Percentiles rank a stretch among this genome's conserved stretches.
phyloP scores from a whole-genome alignment of 2,888 invertebrate genomes.

The Tipula unca region DNA sequence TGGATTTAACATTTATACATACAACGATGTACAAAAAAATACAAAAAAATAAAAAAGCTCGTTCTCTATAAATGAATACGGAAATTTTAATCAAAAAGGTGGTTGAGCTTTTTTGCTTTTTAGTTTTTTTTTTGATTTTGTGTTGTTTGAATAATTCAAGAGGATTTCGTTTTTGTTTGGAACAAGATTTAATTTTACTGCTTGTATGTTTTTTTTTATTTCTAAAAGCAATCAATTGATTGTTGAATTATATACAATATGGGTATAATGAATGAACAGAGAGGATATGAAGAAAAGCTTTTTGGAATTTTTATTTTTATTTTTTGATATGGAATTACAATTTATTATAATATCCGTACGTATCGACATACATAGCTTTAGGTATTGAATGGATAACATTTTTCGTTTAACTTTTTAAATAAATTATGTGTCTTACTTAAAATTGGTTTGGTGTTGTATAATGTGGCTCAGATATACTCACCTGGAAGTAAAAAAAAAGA shows the following conservation, averaged over 20 bases:
- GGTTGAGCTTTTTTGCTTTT: neutral
- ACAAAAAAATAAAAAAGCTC: neutral
- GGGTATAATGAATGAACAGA: neutral
- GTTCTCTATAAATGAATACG: neutral
- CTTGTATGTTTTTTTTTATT: neutral
- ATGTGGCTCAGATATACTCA: no score
- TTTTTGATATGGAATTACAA: neutral
- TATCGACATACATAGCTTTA: neutral
- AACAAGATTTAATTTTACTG: neutral
- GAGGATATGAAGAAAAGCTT: neutral
- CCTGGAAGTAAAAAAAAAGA: no score
- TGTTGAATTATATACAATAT: constrained; percentile 1
- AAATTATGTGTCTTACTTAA: no score
- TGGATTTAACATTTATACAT: no score
- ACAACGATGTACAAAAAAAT: neutral
- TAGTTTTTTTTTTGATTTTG: neutral
- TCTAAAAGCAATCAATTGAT: constrained; percentile 1
- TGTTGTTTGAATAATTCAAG: neutral
- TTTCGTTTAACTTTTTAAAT: no score
- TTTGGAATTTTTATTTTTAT: neutral
- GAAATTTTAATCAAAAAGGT: neutral
- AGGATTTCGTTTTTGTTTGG: neutral
- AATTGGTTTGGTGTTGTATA: no score
- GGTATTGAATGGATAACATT: no score
- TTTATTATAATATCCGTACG: neutral